phyloP scores from a whole-genome alignment of 2,797 vertebrate species.

The Gadopsis marmoratus region DNA sequence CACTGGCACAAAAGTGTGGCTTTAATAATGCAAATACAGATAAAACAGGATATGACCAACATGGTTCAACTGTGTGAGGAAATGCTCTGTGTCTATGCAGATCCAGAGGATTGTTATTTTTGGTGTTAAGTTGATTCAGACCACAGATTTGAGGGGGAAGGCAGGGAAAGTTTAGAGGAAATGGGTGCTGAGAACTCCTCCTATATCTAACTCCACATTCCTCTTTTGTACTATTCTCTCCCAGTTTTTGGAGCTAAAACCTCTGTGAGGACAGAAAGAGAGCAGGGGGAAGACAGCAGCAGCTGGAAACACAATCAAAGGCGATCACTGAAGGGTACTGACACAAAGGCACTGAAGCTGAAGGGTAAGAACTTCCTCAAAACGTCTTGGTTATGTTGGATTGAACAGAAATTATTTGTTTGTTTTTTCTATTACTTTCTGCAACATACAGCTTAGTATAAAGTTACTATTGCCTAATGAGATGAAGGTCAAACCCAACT shows the following conservation, averaged over 20 bases:
- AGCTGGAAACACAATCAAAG: conserved; percentile 9
- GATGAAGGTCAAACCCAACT: conserved; percentile 22
- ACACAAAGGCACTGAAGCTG: conserved; percentile 16
- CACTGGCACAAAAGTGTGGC: neutral
- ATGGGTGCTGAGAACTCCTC: conserved; percentile 79
- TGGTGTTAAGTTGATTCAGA: conserved; percentile 61
- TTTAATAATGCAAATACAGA: neutral
- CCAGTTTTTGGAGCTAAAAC: conserved; percentile 48
- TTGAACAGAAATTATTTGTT: neutral
- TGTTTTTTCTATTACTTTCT: neutral
- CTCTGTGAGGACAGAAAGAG: conserved; percentile 20
- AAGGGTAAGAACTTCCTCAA: conserved; percentile 59
- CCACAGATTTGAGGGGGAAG: conserved; percentile 72
- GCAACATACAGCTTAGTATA: neutral
- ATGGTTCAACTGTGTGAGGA: neutral
- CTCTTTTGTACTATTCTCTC: conserved; percentile 51
- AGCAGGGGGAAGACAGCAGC: conserved; percentile 36
- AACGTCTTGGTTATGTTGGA: neutral
- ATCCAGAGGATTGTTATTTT: conserved; percentile 63
- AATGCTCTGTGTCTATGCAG: conserved; percentile 36
- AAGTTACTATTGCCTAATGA: neutral
- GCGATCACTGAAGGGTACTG: conserved; percentile 12
- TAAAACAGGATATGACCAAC: neutral
- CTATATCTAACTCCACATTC: conserved; percentile 81
- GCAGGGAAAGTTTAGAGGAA: conserved; percentile 76